phyloP scores from a whole-genome alignment of 1,140 invertebrate species.

The Helicoverpa zea region DNA sequence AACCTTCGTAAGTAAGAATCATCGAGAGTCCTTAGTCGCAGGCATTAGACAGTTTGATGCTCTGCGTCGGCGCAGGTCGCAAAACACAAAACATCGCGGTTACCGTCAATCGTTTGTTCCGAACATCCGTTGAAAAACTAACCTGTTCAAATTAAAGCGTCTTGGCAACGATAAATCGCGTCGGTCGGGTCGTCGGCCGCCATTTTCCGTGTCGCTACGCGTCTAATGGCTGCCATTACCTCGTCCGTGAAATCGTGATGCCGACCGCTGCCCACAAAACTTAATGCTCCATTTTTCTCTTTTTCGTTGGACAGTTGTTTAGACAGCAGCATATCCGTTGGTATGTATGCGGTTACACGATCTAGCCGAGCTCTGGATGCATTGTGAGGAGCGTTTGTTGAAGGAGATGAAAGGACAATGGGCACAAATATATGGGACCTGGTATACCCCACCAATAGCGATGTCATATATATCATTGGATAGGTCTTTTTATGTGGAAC shows the following conservation, averaged over 20 bases:
- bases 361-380: too few species aligned
- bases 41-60: constrained; percentile 5
- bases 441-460: too few species aligned
- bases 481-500: too few species aligned
- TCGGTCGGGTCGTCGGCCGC: constrained; percentile 67
- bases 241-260: constrained; percentile 79
- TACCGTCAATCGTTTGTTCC: constrained; percentile 43
- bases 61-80: constrained; percentile 3
- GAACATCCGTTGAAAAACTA: constrained; percentile 49
- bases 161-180: constrained; percentile 54
- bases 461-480: too few species aligned
- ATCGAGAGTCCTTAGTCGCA: neutral
- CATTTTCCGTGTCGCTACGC: constrained; percentile 76
- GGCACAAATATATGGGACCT: too few species aligned
- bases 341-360: constrained; percentile 34
- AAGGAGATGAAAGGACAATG: neutral
- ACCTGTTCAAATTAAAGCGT: constrained; percentile 55
- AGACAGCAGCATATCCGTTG: constrained; percentile 52
- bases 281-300: constrained; percentile 75
- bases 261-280: constrained; percentile 73
- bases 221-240: constrained; percentile 76
- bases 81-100: constrained; percentile 29
- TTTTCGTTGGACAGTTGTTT: constrained; percentile 49
- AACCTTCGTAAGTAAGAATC: neutral
- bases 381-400: neutral